Percentiles rank a stretch among this genome's conserved stretches.
phyloP scores from a whole-genome alignment of 2,113 vertebrate species.

The Albula goreensis region DNA sequence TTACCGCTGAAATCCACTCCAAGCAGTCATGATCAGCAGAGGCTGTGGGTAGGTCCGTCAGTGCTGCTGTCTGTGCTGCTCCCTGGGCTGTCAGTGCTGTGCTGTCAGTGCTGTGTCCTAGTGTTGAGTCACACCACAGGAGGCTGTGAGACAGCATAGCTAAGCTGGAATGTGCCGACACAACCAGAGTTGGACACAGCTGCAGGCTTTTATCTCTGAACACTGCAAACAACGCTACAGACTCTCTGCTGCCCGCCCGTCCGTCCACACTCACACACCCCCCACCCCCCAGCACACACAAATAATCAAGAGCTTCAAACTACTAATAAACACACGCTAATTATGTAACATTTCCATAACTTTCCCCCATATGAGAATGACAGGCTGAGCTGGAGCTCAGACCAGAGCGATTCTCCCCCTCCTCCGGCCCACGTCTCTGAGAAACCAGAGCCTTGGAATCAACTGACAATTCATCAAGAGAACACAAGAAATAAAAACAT shows the following conservation, averaged over 20 bases:
- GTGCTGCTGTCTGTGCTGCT: background rate
- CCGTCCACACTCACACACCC: background rate
- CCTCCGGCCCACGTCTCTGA: background rate
- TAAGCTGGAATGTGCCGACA: conserved; percentile 4
- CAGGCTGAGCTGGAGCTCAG: background rate
- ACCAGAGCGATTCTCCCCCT: background rate
- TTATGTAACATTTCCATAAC: background rate
- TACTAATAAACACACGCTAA: background rate
- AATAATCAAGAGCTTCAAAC: background rate
- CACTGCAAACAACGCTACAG: background rate
- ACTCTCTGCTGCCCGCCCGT: background rate
- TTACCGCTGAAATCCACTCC: too few relatives aligned
- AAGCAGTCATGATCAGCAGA: too few relatives aligned
- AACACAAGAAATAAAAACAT: background rate
- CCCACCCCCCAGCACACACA: background rate
- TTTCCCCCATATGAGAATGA: background rate
- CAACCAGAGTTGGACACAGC: background rate
- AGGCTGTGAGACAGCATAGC: background rate
- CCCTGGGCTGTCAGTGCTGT: too few relatives aligned
- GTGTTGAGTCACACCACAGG: background rate
- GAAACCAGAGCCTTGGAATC: background rate
- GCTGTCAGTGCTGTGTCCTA: too few relatives aligned
- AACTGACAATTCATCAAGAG: background rate
- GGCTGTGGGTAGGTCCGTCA: too few relatives aligned
- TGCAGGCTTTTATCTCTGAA: background rate